phyloP scores from a whole-genome alignment of 2,797 vertebrate genomes.

The Manis javanica region DNA sequence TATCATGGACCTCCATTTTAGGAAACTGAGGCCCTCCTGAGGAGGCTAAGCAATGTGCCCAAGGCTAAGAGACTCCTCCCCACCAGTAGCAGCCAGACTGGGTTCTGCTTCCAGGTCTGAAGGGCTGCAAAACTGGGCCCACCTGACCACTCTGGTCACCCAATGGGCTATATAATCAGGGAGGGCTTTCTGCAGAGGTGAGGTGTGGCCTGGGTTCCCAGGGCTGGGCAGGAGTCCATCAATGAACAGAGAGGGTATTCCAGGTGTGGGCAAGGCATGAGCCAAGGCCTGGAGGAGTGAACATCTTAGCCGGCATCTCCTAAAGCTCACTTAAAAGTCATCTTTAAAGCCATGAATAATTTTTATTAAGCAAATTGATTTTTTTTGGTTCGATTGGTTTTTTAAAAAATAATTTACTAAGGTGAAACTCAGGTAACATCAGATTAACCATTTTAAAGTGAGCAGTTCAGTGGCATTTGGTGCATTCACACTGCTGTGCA shows the following conservation, averaged over 20 bases:
- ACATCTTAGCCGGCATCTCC: background rate
- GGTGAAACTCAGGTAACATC: conserved; percentile 11
- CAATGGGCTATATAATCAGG: accelerated
- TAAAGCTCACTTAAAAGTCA: background rate
- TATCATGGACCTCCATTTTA: background rate
- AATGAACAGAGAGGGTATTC: background rate
- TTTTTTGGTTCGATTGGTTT: conserved; percentile 16
- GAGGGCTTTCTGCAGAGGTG: background rate
- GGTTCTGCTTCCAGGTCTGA: background rate
- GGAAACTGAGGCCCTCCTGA: background rate
- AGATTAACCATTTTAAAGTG: background rate
- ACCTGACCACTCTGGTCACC: accelerated
- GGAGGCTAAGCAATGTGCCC: background rate
- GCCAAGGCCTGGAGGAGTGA: background rate
- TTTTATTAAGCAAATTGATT: background rate
- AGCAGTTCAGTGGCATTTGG: background rate
- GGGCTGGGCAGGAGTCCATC: background rate
- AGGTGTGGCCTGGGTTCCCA: background rate
- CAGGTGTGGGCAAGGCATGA: background rate
- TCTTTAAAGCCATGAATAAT: background rate
- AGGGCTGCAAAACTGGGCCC: background rate
- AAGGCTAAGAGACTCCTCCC: background rate
- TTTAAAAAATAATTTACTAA: conserved; percentile 34
- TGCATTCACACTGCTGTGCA: background rate
- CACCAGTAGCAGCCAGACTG: background rate